These are phyloP conservation scores for Neocloeon triangulifer DNA, from an alignment of 1,140 invertebrate genomes.

Conservation along the genomic window DNA sequence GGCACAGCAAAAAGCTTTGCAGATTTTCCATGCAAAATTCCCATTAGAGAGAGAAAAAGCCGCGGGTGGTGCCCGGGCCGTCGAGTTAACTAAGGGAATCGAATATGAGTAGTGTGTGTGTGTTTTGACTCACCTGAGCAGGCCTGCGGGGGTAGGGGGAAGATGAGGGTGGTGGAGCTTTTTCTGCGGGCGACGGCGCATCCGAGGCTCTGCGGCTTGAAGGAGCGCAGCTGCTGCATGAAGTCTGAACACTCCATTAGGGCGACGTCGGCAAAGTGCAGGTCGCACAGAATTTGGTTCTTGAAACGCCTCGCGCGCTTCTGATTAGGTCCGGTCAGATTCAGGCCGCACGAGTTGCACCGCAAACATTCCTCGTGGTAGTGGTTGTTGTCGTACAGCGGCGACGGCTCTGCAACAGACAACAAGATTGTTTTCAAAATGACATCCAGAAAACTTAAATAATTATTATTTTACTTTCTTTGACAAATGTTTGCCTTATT, in stretches of 20 bases:
- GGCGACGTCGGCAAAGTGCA: constrained; percentile 81
- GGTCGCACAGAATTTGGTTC: constrained; percentile 71
- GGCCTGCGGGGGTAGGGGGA: constrained; percentile 77
- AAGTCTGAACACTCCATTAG: constrained; percentile 91
- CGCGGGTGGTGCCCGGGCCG: no score
- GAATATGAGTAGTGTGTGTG: no score
- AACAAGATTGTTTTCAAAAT: no score
- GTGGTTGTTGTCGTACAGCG: constrained; percentile 79
- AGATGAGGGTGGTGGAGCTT: constrained; percentile 81
- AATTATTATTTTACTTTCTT: constrained; percentile 1
- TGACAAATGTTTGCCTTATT: constrained; percentile 1
- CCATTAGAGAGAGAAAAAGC: no score
- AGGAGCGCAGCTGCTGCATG: constrained; percentile 85
- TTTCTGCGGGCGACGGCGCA: constrained; percentile 80
- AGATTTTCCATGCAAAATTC: no score
- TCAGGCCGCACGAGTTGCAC: constrained; percentile 81
- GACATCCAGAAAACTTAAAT: neutral
- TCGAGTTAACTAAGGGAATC: no score
- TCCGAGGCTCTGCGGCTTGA: constrained; percentile 83
- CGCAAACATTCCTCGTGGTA: constrained; percentile 90
- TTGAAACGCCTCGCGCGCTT: constrained; percentile 50
- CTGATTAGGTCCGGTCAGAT: constrained; percentile 76
- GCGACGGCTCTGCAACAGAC: constrained; percentile 61
- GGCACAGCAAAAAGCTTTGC: no score
- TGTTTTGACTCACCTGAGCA: constrained; percentile 51